These are phyloP conservation scores for Byasa hedistus DNA, from an alignment of 2,888 invertebrate species.

Conservation along the genomic window DNA sequence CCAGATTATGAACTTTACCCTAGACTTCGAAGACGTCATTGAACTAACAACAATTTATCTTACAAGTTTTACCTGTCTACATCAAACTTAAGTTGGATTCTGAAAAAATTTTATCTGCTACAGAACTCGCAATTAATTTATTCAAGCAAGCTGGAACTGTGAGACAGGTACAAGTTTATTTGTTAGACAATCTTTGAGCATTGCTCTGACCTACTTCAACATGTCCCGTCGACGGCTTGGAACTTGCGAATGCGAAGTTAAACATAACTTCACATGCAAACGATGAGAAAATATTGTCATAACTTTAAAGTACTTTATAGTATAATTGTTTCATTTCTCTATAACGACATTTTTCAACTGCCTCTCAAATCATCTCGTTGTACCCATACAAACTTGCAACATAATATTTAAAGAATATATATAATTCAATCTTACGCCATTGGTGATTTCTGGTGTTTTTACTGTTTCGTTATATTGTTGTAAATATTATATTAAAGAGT, in stretches of 20 bases:
- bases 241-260: constrained; percentile 2
- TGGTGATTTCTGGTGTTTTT: too few species aligned
- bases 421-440: too few species aligned
- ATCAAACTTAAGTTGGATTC: neutral
- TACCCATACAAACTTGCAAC: too few species aligned
- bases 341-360: neutral
- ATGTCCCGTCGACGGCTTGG: constrained; percentile 2
- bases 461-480: too few species aligned
- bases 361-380: too few species aligned
- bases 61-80: neutral
- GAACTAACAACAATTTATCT: neutral
- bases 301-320: neutral
- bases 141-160: constrained; percentile 28
- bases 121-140: constrained; percentile 27
- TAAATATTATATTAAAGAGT: too few species aligned
- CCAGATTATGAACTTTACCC: too few species aligned
- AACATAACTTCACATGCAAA: constrained; percentile 4
- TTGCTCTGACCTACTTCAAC: constrained; percentile 18
- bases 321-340: neutral
- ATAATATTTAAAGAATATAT: too few species aligned
- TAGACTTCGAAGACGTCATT: too few species aligned
- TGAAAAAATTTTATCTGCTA: neutral
- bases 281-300: constrained; percentile 18
- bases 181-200: constrained; percentile 23
- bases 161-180: constrained; percentile 4